These are phyloP conservation scores for Artemisiospiza belli DNA, from an alignment of 2,113 vertebrate species.

Conservation along the genomic window DNA sequence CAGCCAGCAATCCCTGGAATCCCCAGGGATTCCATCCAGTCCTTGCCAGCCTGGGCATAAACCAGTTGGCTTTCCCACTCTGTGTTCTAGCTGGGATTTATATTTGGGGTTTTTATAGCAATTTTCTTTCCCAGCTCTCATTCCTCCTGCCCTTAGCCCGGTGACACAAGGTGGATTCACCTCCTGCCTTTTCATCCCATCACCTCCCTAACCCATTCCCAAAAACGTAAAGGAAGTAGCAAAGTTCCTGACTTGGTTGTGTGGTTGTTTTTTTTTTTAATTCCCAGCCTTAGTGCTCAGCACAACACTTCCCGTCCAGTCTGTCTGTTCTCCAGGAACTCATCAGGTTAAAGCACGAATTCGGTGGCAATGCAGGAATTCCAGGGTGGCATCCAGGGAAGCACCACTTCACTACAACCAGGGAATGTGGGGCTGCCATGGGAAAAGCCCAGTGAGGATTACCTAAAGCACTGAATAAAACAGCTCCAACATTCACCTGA, in stretches of 20 bases:
- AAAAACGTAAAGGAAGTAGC: neutral
- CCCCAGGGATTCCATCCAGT: neutral
- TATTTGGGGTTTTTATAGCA: neutral
- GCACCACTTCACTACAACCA: too few relatives aligned
- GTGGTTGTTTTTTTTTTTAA: too few relatives aligned
- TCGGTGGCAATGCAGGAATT: too few relatives aligned
- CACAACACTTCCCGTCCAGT: fast-evolving
- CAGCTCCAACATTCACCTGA: fast-evolving
- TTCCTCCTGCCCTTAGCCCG: fast-evolving
- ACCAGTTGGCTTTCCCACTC: neutral
- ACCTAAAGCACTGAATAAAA: fast-evolving
- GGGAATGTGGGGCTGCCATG: fast-evolving
- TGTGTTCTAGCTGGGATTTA: fast-evolving
- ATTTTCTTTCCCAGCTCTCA: neutral
- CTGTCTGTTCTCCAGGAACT: fast-evolving
- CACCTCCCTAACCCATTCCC: neutral
- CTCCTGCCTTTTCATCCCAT: neutral
- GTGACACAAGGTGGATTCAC: fast-evolving
- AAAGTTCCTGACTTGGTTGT: neutral
- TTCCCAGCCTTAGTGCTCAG: neutral
- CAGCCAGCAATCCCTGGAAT: neutral
- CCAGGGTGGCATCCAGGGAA: neutral
- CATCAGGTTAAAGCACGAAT: neutral
- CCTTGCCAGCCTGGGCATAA: neutral
- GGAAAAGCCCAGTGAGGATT: fast-evolving